phyloP scores from a whole-genome alignment of 2,888 invertebrate species.

The Eugnorisma glareosa region DNA sequence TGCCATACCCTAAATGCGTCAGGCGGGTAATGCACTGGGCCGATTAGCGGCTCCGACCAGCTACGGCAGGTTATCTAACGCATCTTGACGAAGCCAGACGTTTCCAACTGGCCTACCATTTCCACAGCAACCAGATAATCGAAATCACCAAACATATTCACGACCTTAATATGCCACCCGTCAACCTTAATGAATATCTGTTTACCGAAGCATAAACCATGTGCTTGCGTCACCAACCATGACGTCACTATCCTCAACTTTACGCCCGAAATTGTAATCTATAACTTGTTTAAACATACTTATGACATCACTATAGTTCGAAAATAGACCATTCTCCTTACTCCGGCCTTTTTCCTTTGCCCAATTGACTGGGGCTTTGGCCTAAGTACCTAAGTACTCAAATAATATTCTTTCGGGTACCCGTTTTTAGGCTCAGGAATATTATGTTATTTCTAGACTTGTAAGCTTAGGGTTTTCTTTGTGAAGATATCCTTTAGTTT shows the following conservation, averaged over 20 bases:
- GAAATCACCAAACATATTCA: slow-evolving; percentile 19
- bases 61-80: not conserved
- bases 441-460: slow-evolving; percentile 46
- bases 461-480: slow-evolving; percentile 37
- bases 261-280: slow-evolving; percentile 64
- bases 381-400: slow-evolving; percentile 18
- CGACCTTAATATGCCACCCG: slow-evolving; percentile 17
- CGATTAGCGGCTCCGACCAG: not conserved
- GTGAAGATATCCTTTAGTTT: slow-evolving; percentile 24
- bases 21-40: not conserved
- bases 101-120: not conserved
- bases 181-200: slow-evolving; percentile 49
- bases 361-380: slow-evolving; percentile 31
- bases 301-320: slow-evolving; percentile 32
- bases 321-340: slow-evolving; percentile 1
- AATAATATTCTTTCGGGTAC: slow-evolving; percentile 46
- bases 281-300: slow-evolving; percentile 63
- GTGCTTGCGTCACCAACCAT: slow-evolving; percentile 48
- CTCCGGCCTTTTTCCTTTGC: slow-evolving; percentile 35
- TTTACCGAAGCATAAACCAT: slow-evolving; percentile 48
- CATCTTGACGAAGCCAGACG: not conserved
- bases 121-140: slow-evolving; percentile 9
- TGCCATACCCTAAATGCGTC: not conserved
- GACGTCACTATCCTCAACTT: slow-evolving; percentile 64
- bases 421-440: slow-evolving; percentile 43